Evolutionary conservation across 2,888 invertebrate species (phyloP).

Genomic region (Archips xylosteana): DNA sequence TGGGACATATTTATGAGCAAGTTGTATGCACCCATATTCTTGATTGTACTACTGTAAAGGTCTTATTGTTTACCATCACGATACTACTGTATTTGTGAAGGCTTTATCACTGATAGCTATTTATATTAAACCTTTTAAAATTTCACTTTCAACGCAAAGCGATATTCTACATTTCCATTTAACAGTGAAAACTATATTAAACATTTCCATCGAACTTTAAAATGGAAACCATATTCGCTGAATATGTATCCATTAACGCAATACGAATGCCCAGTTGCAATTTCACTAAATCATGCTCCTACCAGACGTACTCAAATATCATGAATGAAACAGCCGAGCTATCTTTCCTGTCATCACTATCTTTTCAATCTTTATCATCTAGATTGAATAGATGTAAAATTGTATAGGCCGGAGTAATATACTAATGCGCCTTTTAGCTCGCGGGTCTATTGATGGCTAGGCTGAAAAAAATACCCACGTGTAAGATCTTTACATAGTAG

Average conservation of each 20-base stretch:
- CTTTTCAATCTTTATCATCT: slow-evolving; percentile 16
- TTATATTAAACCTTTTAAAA: not conserved
- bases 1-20: too few species aligned
- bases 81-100: not conserved
- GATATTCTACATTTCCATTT: not conserved
- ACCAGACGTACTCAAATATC: slow-evolving; percentile 22
- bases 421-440: slow-evolving; percentile 29
- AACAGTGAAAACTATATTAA: not conserved
- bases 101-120: not conserved
- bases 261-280: slow-evolving; percentile 5
- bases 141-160: not conserved
- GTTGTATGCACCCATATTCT: too few species aligned
- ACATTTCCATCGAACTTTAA: slow-evolving; percentile 10
- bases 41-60: too few species aligned
- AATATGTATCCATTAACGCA: slow-evolving; percentile 29
- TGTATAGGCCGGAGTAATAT: slow-evolving; percentile 26
- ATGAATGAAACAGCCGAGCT: slow-evolving; percentile 20
- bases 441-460: not conserved
- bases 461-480: slow-evolving; percentile 7
- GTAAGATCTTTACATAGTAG: slow-evolving; percentile 15
- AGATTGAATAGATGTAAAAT: slow-evolving; percentile 21
- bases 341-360: slow-evolving; percentile 20
- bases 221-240: slow-evolving; percentile 18
- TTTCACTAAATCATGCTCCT: slow-evolving; percentile 8
- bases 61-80: not conserved